Conservation (phyloP, 2,113 vertebrate species). For the Anser brachyrhynchus region DNA sequence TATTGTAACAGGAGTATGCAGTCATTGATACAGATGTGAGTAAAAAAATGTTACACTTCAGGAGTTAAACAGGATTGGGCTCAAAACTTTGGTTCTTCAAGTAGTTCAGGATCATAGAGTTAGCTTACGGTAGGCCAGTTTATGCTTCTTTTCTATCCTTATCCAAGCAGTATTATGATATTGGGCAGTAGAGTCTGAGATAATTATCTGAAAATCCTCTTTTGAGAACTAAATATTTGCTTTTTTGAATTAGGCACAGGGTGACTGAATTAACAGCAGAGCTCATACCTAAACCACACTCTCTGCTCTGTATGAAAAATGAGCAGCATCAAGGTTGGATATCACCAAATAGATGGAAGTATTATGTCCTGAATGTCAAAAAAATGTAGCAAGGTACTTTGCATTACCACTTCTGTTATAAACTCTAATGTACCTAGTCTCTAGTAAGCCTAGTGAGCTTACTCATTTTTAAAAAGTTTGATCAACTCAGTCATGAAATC, state of each 20-base stretch:
- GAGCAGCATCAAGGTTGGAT: not conserved
- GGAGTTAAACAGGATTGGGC: not conserved
- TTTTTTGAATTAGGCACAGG: not conserved
- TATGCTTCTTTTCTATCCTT: not conserved
- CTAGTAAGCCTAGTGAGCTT: not conserved
- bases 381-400: not conserved
- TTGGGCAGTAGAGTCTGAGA: not conserved
- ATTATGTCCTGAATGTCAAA: not conserved
- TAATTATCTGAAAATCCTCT: not conserved
- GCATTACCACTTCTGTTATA: not conserved
- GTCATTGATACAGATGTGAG: not conserved
- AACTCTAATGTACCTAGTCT: not conserved
- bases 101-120: not conserved
- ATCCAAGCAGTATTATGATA: not conserved
- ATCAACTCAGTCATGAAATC: too few relatives aligned
- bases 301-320: not conserved
- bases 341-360: not conserved
- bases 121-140: not conserved
- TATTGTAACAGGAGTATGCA: conserved; percentile 12
- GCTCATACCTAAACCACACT: not conserved
- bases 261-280: not conserved
- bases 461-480: not conserved
- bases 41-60: not conserved
- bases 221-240: not conserved
- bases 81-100: not conserved